Evolutionary conservation across 2,888 invertebrate genomes (phyloP).

Genomic region (Drosophila acutilabella): DNA sequence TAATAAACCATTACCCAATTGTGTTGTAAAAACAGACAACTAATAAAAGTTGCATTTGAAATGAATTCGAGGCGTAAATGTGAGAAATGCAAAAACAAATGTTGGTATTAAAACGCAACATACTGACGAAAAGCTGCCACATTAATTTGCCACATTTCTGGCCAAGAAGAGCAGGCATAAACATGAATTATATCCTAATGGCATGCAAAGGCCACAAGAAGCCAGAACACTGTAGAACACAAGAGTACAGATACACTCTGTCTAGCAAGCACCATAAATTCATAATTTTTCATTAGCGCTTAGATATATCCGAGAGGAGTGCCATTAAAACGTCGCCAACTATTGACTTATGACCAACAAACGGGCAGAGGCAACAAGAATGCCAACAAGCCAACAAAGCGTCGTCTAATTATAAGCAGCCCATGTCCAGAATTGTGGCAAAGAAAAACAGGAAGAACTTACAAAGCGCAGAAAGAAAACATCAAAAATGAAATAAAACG

Average conservation of each 20-base stretch:
- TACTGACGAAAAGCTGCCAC: slow-evolving; percentile 54
- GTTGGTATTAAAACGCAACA: slow-evolving; percentile 9
- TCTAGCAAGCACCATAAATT: slow-evolving; percentile 52
- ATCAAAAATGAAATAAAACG: slow-evolving; percentile 68
- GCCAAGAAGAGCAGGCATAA: slow-evolving; percentile 31
- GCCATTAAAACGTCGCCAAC: slow-evolving; percentile 76
- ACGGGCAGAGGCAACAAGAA: slow-evolving; percentile 24
- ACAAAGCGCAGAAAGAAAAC: slow-evolving; percentile 33
- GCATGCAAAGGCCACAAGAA: slow-evolving; percentile 18
- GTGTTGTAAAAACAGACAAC: slow-evolving; percentile 25
- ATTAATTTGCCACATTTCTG: slow-evolving; percentile 40
- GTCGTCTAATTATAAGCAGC: slow-evolving; percentile 66
- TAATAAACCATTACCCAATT: slow-evolving; percentile 64
- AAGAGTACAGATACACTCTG: slow-evolving; percentile 4
- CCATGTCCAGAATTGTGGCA: slow-evolving; percentile 38
- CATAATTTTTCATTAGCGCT: slow-evolving; percentile 77
- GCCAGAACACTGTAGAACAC: neutral
- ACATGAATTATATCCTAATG: slow-evolving; percentile 47
- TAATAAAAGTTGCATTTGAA: slow-evolving; percentile 55
- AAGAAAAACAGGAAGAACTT: slow-evolving; percentile 47
- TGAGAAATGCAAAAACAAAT: slow-evolving; percentile 21
- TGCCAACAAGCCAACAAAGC: slow-evolving; percentile 46
- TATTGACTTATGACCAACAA: slow-evolving; percentile 74
- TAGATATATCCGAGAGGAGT: slow-evolving; percentile 31
- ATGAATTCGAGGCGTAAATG: slow-evolving; percentile 34